Percentiles rank a stretch among this genome's conserved stretches.
These are phyloP conservation scores for Catamblyrhynchus diadema DNA, from an alignment of 2,797 vertebrate genomes.

Conservation along the genomic window DNA sequence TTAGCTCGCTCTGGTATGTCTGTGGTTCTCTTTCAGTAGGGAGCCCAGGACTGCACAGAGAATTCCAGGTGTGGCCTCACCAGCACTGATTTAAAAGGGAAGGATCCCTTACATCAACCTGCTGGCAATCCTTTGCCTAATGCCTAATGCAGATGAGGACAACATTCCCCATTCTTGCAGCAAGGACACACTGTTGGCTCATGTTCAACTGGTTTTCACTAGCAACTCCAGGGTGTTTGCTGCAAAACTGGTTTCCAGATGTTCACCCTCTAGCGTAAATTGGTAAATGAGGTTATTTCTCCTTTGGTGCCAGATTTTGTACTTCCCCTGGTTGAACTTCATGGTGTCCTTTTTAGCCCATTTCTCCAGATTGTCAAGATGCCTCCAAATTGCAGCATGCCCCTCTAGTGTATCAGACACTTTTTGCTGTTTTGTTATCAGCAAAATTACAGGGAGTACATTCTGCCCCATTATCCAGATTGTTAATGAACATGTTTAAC, in stretches of 20 bases:
- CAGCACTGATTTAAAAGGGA: background rate
- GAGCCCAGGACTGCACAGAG: background rate
- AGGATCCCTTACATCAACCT: background rate
- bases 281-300: background rate
- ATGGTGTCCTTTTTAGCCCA: background rate
- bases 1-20: background rate
- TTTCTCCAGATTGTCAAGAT: background rate
- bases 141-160: background rate
- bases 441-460: background rate
- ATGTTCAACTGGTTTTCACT: rapidly evolving
- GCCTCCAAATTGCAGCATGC: background rate
- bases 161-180: background rate
- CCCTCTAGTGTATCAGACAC: background rate
- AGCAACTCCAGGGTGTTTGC: background rate
- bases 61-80: background rate
- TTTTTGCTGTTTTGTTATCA: background rate
- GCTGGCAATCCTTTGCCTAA: background rate
- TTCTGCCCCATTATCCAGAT: background rate
- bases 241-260: background rate
- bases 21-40: background rate
- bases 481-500: background rate
- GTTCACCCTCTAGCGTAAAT: background rate
- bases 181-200: background rate
- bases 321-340: background rate
- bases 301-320: background rate